Evolutionary conservation across 2,888 invertebrate genomes (phyloP), one percentile per base, ranked within the genome.

Genomic region (Eristalinus aeneus): DNA sequence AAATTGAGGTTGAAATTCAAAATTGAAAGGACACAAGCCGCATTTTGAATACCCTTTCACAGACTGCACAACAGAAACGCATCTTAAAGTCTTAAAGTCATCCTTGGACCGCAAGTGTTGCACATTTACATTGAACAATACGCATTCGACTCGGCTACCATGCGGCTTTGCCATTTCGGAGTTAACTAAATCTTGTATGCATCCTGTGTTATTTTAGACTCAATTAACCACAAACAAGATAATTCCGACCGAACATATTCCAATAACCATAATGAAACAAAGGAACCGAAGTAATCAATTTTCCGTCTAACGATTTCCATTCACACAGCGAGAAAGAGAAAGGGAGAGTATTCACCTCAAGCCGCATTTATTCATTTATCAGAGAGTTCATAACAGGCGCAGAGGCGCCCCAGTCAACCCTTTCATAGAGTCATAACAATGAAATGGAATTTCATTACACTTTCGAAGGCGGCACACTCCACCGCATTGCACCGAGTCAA

Each of bases 401-500:
- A n/a, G 8, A 9, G 34, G 34, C 34, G 0, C n/a, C n/a, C 16
- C n/a, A 12, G 46, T n/a, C 46, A 46, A 46, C 46, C 16, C n/a
- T 16, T 46, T n/a, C 16, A 16, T 16, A 27, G 8, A 64, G 36
- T 10, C 56, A 67, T 64, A 71, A 71, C 69, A 77, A 77, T 56
- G 39, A 39, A 31, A 36, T 32, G 69, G 56, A 71, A 69, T 69
- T 69, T 56, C 69, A 54, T 71, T 76, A 39, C 54, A 63, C 10
- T 76, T 53, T 54, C 46, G 54, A 53, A 76, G 20, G 27, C 16
- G 27, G 27, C 27, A 27, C 27, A 53, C 20, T 32, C 20, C 11
- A 4, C 36, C 58, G 8, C 32, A 32, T 6, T 34, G 34, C 34
- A 9, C 1, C 34, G 46, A n/a, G n/a, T 16, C 8, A 0, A n/a